Base-by-base conservation (phyloP, 2,888 invertebrate species). In the Drosophila borborema region DNA sequence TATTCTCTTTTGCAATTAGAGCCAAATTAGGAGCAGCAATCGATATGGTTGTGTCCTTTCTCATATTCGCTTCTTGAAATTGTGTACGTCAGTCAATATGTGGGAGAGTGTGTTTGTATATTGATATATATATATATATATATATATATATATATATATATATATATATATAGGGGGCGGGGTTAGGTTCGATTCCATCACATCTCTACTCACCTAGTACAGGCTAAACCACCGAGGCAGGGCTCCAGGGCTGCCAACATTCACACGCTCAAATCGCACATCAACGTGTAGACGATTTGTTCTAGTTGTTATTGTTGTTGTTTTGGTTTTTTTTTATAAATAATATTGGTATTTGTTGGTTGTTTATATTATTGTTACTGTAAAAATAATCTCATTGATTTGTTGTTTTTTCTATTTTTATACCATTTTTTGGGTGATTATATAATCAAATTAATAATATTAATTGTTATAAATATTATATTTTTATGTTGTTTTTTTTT, bases 191-290 rank as follows among this genome's bases (percentile, higher is more conserved):
- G 36, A 14, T 60, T 16, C 31, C 36, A 18, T 41, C 40, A 18
- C 2, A 46, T 14, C 28, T 54, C 20, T 60, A 91, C 92, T 91
- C 86, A 93, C 93, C 93, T 93, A 93, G 91, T 92, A 92, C 93
- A 93, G 93, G 92, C 93, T 92, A 92, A 92, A 92, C 92, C 92
- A 93, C 93, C 93, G 93, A 93, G 93, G 93, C 93, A 93, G 84
- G 89, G 86, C 93, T 93, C 93, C 93, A 93, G 93, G 92, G 93
- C 91, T 93, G 93, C 93, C 93, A 93, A 93, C 93, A 93, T 93
- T 93, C 93, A 93, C 93, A 91, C 91, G 84, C 84, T 90, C 85
- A 85, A 87, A 85, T 80, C 82, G 81, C 86, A 89, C 91, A 91
- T 91, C 72, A 82, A 86, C 77, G 71, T 86, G 85, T 74, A 86